A percentile compares a stretch with the other conserved stretches of the same genome.
Evolutionary conservation across 2,888 invertebrate genomes (phyloP).

Genomic region (Oscheius sp.): DNA sequence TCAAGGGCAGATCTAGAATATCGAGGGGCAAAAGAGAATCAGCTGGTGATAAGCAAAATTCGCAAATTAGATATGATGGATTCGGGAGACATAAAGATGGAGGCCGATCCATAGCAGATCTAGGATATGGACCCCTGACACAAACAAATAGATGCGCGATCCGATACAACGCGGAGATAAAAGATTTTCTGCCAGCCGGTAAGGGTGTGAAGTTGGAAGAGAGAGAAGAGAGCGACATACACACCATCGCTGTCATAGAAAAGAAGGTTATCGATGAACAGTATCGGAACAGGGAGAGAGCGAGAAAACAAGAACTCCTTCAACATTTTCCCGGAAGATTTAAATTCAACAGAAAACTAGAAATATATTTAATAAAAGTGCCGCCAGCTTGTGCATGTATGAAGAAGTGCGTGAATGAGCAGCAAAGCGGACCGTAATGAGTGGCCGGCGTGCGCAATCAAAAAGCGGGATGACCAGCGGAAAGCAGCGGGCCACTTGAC

Average conservation of each 20-base stretch:
- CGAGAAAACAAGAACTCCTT: background rate
- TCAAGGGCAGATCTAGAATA: background rate
- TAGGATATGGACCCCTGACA: slow-evolving; percentile 37
- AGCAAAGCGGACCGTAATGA: slow-evolving; percentile 37
- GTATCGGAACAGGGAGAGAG: too few species aligned
- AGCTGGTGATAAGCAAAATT: slow-evolving; percentile 16
- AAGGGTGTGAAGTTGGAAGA: slow-evolving; percentile 11
- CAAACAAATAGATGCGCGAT: slow-evolving; percentile 39
- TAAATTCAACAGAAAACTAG: too few species aligned
- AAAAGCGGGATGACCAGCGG: slow-evolving; percentile 36
- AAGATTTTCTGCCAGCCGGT: slow-evolving; percentile 32
- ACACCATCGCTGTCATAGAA: background rate
- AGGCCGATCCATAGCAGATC: slow-evolving; percentile 37
- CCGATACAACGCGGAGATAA: slow-evolving; percentile 35
- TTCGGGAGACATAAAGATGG: slow-evolving; percentile 33
- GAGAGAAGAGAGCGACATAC: background rate
- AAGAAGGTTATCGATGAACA: background rate
- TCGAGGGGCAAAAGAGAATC: background rate
- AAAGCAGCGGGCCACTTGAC: slow-evolving; percentile 36
- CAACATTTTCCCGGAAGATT: too few species aligned
- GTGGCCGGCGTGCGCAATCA: slow-evolving; percentile 37
- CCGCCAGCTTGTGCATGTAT: background rate
- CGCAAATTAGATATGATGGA: slow-evolving; percentile 36
- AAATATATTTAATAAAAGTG: too few species aligned
- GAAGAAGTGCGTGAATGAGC: slow-evolving; percentile 27